These are phyloP conservation scores for Odontesthes bonariensis DNA, from an alignment of 2,113 vertebrate genomes.

Conservation along the genomic window DNA sequence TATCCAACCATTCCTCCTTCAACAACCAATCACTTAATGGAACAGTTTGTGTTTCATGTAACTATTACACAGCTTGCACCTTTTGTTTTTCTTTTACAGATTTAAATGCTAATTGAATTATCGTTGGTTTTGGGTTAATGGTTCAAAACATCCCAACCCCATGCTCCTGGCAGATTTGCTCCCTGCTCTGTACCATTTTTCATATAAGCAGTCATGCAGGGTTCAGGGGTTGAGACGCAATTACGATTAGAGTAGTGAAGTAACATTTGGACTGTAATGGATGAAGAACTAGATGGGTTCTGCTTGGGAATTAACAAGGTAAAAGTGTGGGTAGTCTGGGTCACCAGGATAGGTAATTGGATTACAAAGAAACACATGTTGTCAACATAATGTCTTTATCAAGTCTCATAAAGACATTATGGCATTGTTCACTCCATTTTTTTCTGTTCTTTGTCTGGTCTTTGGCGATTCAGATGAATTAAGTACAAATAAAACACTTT, in stretches of 20 bases:
- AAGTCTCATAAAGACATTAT: too few species aligned
- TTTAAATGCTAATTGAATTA: neutral
- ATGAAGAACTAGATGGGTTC: too few species aligned
- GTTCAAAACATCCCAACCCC: neutral
- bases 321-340: constrained; percentile 32
- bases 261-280: constrained; percentile 30
- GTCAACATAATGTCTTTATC: constrained; percentile 34
- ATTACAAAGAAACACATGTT: constrained; percentile 48
- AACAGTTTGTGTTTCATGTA: constrained; percentile 1
- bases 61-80: neutral
- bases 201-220: constrained; percentile 49
- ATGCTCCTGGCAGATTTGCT: neutral
- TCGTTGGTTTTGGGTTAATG: neutral
- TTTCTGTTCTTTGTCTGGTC: neutral
- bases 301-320: constrained; percentile 41
- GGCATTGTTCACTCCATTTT: constrained; percentile 27
- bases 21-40: constrained; percentile 18
- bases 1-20: constrained; percentile 22
- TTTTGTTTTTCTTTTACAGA: constrained; percentile 16
- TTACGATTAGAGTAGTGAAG: constrained; percentile 41
- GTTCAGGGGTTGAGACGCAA: constrained; percentile 40
- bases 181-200: too few species aligned
- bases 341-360: constrained; percentile 54
- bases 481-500: neutral
- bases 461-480: neutral